Evolutionary conservation across 2,888 invertebrate species (phyloP), one percentile per base, ranked within the genome.

Genomic region (Orchesella flavescens): DNA sequence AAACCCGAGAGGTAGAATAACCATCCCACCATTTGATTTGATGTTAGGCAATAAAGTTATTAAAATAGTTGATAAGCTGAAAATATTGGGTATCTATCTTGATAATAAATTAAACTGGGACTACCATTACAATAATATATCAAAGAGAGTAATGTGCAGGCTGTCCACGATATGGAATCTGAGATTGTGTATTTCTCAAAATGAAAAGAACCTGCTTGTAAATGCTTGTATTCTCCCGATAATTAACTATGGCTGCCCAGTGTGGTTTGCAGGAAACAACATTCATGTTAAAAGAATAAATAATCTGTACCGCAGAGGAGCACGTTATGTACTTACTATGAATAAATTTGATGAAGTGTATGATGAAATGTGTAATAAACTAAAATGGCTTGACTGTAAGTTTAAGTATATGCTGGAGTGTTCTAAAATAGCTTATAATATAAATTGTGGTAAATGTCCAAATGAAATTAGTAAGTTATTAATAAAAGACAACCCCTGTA

Each of bases 61-160:
- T 9, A 44, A n/a, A 57, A 15, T n/a, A 12, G 61, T 59, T 3
- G 57, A 24, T n/a, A 23, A 43, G 15, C 17, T 73, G 9, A 73
- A 73, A 73, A 73, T 73, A n/a, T 17, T 73, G 10, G 73, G 73
- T 21, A 1, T 73, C 1, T 4, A 10, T 13, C 34, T 73, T 7
- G 73, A 73, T 19, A 43, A 59, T 43, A n/a, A 59, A 3, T 17
- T 73, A n/a, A 59, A 46, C 4, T 73, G 57, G 57, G 12, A 59
- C 17, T 7, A 12, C 15, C 57, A 73, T 24, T 34, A 24, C 17
- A 43, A 43, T 43, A 0, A 10, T 43, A n/a, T 59, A 34, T 7
- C 19, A 5, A 55, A 73, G 59, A 34, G 61, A 13, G 15, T 68
- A 21, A 10, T 12, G 10, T 59, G 5, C 9, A 15, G 46, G 0